These are phyloP conservation scores for Diachasmimorpha longicaudata DNA, from an alignment of 1,140 invertebrate genomes.

Conservation along the genomic window DNA sequence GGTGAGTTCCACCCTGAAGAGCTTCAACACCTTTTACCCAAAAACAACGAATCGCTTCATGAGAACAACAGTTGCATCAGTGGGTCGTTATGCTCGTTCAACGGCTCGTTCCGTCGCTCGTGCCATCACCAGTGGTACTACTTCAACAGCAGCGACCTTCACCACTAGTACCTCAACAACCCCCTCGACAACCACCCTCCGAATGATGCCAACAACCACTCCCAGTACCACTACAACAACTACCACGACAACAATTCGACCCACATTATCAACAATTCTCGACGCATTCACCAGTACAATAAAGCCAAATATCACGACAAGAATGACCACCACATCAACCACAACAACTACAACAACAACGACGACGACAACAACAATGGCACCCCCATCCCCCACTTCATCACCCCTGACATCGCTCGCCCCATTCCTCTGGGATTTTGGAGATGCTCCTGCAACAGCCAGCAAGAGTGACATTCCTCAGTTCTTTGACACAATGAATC, in stretches of 20 bases:
- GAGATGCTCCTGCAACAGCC: conserved; percentile 37
- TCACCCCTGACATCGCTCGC: conserved; percentile 56
- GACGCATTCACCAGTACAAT: conserved; percentile 39
- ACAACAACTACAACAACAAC: conserved; percentile 51
- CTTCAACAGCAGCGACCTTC: conserved; percentile 23
- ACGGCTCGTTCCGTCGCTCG: conserved; percentile 54
- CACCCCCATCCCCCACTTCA: conserved; percentile 41
- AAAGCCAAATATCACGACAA: conserved; percentile 33
- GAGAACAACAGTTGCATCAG: conserved; percentile 44
- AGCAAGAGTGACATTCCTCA: conserved; percentile 39
- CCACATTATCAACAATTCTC: conserved; percentile 46
- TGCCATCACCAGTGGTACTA: conserved; percentile 43
- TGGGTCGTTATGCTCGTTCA: conserved; percentile 52
- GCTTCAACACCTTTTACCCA: not conserved
- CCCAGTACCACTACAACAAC: conserved; percentile 38
- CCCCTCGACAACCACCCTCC: conserved; percentile 39
- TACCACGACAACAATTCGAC: conserved; percentile 15
- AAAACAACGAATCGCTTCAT: conserved; percentile 28
- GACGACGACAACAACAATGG: conserved; percentile 58
- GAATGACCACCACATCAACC: conserved; percentile 59
- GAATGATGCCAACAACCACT: conserved; percentile 36
- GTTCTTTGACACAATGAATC: conserved; percentile 30
- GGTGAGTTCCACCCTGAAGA: not conserved
- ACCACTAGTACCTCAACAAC: conserved; percentile 33
- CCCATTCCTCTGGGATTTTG: conserved; percentile 33